Percentiles rank a stretch among this genome's conserved stretches.
Evolutionary conservation across 2,797 vertebrate genomes (phyloP).

Genomic region (Amphiprion clarkii): DNA sequence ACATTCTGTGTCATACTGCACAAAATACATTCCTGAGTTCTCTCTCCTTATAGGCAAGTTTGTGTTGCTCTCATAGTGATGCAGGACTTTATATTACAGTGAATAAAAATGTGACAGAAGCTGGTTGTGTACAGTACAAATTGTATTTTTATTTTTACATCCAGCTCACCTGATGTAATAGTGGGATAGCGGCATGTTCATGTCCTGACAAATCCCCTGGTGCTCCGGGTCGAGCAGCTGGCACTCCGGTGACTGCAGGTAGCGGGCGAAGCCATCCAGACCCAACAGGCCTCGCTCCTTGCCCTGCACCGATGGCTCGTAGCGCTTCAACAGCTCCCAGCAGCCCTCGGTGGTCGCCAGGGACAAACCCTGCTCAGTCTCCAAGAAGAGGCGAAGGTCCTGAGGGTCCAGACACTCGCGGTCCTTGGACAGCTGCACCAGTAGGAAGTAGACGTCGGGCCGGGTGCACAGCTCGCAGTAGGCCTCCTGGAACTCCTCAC

Average conservation of each 20-base stretch:
- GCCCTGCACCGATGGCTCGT: constrained; percentile 92
- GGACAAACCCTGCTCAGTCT: constrained; percentile 95
- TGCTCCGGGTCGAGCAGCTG: constrained; percentile 96
- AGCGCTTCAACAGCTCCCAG: constrained; percentile 91
- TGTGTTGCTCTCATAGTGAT: too few relatives aligned
- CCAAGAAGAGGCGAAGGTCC: constrained; percentile 95
- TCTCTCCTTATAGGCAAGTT: too few relatives aligned
- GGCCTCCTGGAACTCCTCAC: constrained; percentile 96
- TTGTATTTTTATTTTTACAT: too few relatives aligned
- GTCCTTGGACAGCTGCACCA: constrained; percentile 98
- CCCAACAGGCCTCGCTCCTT: constrained; percentile 91
- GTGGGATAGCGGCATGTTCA: constrained; percentile 95
- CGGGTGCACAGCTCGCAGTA: constrained; percentile 97
- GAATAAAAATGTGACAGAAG: too few relatives aligned
- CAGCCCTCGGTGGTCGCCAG: constrained; percentile 93
- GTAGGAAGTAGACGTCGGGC: constrained; percentile 96
- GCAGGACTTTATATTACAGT: too few relatives aligned
- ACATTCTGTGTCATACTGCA: too few relatives aligned
- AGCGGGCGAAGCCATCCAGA: constrained; percentile 95
- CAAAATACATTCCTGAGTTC: too few relatives aligned
- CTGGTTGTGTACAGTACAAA: too few relatives aligned
- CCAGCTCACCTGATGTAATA: constrained; percentile 90
- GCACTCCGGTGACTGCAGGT: constrained; percentile 95
- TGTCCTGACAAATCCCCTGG: constrained; percentile 94
- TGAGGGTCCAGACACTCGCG: constrained; percentile 95